Evolutionary conservation across 2,888 invertebrate genomes (phyloP).

Genomic region (Ernsta delagoae): DNA sequence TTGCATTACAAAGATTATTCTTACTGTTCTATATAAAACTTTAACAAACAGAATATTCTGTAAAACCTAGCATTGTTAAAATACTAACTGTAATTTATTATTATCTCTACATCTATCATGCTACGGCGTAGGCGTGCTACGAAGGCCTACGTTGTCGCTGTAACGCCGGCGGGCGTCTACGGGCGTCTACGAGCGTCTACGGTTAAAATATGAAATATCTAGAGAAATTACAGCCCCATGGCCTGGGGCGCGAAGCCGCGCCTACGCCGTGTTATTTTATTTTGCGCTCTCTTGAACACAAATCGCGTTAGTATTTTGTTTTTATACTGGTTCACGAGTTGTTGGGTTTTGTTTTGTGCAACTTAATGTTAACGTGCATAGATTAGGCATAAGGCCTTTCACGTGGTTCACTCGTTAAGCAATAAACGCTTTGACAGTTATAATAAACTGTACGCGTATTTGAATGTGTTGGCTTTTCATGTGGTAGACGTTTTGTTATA

Average conservation of each 20-base stretch:
- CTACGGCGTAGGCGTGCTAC: conserved; percentile 64
- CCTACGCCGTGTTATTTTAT: conserved; percentile 81
- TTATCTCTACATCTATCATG: conserved; percentile 36
- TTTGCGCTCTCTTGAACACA: conserved; percentile 79
- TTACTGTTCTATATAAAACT: too few relatives aligned
- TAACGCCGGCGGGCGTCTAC: conserved; percentile 67
- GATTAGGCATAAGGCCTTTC: conserved; percentile 40
- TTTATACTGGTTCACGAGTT: conserved; percentile 65
- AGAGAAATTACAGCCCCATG: conserved; percentile 74
- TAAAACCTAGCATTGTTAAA: conserved; percentile 11
- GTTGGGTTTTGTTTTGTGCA: conserved; percentile 51
- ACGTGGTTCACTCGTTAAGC: conserved; percentile 36
- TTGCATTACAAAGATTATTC: too few relatives aligned
- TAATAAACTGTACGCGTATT: conserved; percentile 27
- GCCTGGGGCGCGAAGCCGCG: conserved; percentile 73
- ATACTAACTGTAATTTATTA: conserved; percentile 21
- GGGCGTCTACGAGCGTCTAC: conserved; percentile 69
- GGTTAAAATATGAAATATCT: conserved; percentile 77
- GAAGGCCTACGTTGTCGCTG: conserved; percentile 68
- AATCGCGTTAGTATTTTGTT: conserved; percentile 62
- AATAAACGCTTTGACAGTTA: conserved; percentile 38
- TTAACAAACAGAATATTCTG: not conserved
- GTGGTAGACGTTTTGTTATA: not conserved
- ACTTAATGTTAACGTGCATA: conserved; percentile 45
- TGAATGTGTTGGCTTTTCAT: conserved; percentile 28